A percentile compares a stretch with the other conserved stretches of the same genome.
phyloP scores from a whole-genome alignment of 2,113 vertebrate species.

The Bolborhynchus lineola region DNA sequence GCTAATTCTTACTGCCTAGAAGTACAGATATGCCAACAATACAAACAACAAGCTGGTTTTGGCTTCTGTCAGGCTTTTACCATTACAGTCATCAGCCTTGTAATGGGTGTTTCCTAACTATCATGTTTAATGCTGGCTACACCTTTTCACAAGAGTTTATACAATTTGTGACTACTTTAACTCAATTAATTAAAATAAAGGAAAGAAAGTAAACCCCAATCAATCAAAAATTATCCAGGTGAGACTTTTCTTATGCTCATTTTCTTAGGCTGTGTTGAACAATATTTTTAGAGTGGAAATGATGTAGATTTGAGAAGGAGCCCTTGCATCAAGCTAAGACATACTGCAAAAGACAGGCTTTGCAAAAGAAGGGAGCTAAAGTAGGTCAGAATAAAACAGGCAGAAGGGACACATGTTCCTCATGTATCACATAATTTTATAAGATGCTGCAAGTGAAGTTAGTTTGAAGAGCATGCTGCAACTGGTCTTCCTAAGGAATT shows the following conservation, averaged over 20 bases:
- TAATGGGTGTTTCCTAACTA: not conserved
- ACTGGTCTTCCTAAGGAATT: not conserved
- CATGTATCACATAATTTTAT: not conserved
- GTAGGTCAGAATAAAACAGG: not conserved
- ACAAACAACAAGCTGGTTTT: accelerated
- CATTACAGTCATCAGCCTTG: not conserved
- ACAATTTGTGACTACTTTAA: not conserved
- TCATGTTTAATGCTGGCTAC: not conserved
- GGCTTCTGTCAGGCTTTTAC: not conserved
- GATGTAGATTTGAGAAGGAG: not conserved
- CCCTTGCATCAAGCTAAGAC: not conserved
- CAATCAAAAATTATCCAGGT: not conserved
- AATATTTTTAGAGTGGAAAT: not conserved
- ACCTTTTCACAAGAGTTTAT: not conserved
- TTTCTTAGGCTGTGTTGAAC: not conserved
- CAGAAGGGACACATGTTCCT: not conserved
- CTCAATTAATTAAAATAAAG: not conserved
- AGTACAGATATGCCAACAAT: not conserved
- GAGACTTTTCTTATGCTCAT: not conserved
- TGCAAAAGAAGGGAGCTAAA: not conserved
- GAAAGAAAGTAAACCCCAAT: not conserved
- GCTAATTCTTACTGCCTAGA: not conserved
- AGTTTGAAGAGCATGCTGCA: not conserved
- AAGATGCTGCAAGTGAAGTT: not conserved
- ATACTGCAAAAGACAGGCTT: not conserved